phyloP scores from a whole-genome alignment of 1,140 invertebrate species.

The Stratiolaelaps scimitus region DNA sequence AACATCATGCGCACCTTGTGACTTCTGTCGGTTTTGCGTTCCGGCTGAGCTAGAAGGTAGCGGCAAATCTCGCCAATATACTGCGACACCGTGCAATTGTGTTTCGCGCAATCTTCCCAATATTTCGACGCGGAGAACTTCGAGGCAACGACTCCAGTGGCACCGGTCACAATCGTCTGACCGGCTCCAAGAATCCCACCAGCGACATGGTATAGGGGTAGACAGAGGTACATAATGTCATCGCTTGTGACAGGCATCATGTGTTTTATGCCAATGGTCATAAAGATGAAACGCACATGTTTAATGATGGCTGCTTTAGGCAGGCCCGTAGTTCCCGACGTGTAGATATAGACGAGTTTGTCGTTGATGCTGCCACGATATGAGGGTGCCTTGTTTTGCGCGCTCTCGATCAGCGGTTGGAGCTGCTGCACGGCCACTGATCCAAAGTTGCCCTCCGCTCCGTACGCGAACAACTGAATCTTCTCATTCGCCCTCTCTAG shows the following conservation, averaged over 20 bases:
- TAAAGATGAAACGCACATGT: conserved; percentile 32
- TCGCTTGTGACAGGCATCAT: conserved; percentile 26
- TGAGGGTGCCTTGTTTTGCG: conserved; percentile 20
- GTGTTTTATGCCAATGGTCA: conserved; percentile 32
- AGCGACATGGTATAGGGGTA: conserved; percentile 76
- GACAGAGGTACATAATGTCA: conserved; percentile 45
- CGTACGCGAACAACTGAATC: conserved; percentile 5
- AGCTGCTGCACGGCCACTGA: not conserved
- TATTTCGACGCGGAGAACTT: conserved; percentile 94
- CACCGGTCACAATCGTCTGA: conserved; percentile 68
- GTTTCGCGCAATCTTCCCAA: conserved; percentile 82
- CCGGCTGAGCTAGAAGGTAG: conserved; percentile 46
- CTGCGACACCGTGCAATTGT: conserved; percentile 65
- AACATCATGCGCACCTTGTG: conserved; percentile 45
- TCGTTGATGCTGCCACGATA: conserved; percentile 39
- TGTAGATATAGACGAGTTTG: conserved; percentile 48
- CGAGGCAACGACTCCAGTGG: conserved; percentile 65
- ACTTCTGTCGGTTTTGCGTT: conserved; percentile 40
- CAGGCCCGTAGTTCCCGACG: conserved; percentile 44
- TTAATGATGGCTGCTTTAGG: conserved; percentile 43
- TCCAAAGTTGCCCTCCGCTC: not conserved
- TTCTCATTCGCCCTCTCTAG: not conserved
- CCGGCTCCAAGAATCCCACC: conserved; percentile 70
- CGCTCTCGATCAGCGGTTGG: conserved; percentile 17
- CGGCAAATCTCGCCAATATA: conserved; percentile 50